These are phyloP conservation scores for Odontocerum albicorne DNA, from an alignment of 2,888 invertebrate species.

Conservation along the genomic window DNA sequence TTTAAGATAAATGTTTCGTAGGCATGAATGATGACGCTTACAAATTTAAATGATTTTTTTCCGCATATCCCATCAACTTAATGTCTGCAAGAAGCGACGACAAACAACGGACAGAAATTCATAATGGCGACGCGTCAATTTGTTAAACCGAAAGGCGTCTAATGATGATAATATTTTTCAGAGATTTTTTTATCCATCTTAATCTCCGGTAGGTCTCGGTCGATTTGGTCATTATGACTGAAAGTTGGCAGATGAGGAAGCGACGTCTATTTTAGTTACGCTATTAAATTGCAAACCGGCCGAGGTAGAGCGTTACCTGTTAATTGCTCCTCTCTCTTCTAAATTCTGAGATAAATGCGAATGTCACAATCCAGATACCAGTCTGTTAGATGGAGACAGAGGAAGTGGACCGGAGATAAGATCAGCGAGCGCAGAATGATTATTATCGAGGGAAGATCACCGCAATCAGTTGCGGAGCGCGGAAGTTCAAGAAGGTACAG, in stretches of 20 bases:
- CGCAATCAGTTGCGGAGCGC: slow-evolving; percentile 1
- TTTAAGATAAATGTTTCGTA: slow-evolving; percentile 4
- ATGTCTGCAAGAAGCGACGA: slow-evolving; percentile 12
- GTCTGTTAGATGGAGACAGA: slow-evolving; percentile 9
- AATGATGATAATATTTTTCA: slow-evolving; percentile 20
- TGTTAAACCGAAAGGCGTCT: slow-evolving; percentile 7
- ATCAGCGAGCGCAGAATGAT: slow-evolving; percentile 7
- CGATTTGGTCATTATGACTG: slow-evolving; percentile 25
- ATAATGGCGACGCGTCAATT: slow-evolving; percentile 18
- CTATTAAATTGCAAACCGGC: slow-evolving; percentile 20
- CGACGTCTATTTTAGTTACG: slow-evolving; percentile 19
- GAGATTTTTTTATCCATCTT: slow-evolving; percentile 10
- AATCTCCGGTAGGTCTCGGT: slow-evolving; percentile 18
- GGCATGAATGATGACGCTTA: slow-evolving; percentile 4
- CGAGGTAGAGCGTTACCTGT: slow-evolving; percentile 29
- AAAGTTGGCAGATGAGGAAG: slow-evolving; percentile 18
- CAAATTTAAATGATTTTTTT: slow-evolving; percentile 19
- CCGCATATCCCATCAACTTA: slow-evolving; percentile 14
- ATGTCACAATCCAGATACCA: slow-evolving; percentile 32
- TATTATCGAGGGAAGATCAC: slow-evolving; percentile 1
- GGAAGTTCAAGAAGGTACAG: slow-evolving; percentile 1
- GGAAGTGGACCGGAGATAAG: slow-evolving; percentile 11
- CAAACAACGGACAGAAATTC: slow-evolving; percentile 7
- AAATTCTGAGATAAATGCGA: slow-evolving; percentile 28
- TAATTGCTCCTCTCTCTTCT: slow-evolving; percentile 28